Conservation (phyloP, 2,888 invertebrate species). For the Lasioglossum zephyrum region DNA sequence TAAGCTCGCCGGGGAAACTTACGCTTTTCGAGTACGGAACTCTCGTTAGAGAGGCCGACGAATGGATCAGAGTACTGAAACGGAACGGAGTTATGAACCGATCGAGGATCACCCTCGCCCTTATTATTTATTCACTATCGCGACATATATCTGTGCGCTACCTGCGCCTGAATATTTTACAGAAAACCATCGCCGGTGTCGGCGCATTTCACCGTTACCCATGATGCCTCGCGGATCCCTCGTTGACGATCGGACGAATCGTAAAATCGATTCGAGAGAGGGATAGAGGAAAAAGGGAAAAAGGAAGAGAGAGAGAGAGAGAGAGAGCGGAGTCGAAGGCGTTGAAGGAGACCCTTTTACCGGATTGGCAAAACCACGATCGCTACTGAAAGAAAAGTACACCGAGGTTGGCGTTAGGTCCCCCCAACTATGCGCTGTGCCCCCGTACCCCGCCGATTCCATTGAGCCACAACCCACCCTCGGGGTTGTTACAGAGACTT, state of each 20-base stretch:
- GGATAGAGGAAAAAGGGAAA: not conserved
- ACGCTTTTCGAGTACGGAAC: constrained; percentile 47
- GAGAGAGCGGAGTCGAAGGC: constrained; percentile 37
- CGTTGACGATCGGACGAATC: constrained; percentile 63
- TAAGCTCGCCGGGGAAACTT: constrained; percentile 11
- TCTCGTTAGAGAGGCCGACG: constrained; percentile 61
- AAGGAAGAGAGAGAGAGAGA: not conserved
- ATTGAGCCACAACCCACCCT: constrained; percentile 4
- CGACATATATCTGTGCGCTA: constrained; percentile 62
- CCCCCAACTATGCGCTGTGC: not conserved
- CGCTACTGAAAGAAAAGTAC: constrained; percentile 39
- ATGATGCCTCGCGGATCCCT: constrained; percentile 8
- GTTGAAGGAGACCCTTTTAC: constrained; percentile 25
- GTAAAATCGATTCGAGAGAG: constrained; percentile 52
- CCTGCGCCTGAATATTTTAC: constrained; percentile 69
- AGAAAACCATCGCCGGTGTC: constrained; percentile 61
- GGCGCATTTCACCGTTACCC: constrained; percentile 29
- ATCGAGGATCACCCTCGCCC: constrained; percentile 58
- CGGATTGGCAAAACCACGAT: constrained; percentile 42
- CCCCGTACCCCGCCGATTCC: not conserved
- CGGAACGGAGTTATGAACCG: constrained; percentile 68
- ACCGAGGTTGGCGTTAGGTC: not conserved
- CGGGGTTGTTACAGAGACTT: constrained; percentile 56
- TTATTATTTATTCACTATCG: constrained; percentile 70
- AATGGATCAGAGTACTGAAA: constrained; percentile 56